Base-by-base conservation (phyloP, 2,888 invertebrate genomes). In the Drosophila vallismaia region DNA sequence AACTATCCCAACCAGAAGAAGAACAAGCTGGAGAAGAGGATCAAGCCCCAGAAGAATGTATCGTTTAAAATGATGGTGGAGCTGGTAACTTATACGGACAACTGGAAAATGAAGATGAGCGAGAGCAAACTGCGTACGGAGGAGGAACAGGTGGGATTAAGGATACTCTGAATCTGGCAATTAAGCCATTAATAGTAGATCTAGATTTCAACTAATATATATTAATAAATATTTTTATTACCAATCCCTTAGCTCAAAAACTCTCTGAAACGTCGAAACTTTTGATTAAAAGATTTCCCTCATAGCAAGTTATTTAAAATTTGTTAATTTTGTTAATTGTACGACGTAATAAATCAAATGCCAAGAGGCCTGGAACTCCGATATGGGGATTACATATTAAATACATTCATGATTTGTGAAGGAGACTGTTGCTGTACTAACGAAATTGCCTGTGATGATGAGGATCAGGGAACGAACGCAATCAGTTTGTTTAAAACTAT, bases 141-240 rank as follows among this genome's bases (percentile, higher is more conserved):
- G 33, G 86, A 85, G 28, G 72, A 85, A 19, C 85, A 88, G 88
- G 88, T 82, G 40, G 29, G 60, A 9, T 29, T 38, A 10, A 7
- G 26, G 28, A 19, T 19, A 19, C 19, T 19, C 19, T 19, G 2
- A 1, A 19, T 14, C 14, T 14, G 14, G 14, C 14, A 14, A 14
- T 14, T n/a, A n/a, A n/a, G n/a, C 14, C 14, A 14, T 19, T n/a
- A n/a, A n/a, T n/a, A n/a, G n/a, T n/a, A n/a, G n/a, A n/a, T n/a
- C n/a, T n/a, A n/a, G n/a, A n/a, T n/a, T n/a, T n/a, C n/a, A n/a
- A n/a, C 19, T 19, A 19, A 19, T 19, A 19, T 19, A 33, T 10
- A 8, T 10, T 33, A 1, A 38, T n/a, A n/a, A 10, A 0, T 19
- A 26, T 40, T 10, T 2, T 0, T 0, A 28, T 28, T 28, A 28